These are phyloP conservation scores for Rambutsinella grinnellia DNA, from an alignment of 2,888 invertebrate genomes.

Conservation along the genomic window DNA sequence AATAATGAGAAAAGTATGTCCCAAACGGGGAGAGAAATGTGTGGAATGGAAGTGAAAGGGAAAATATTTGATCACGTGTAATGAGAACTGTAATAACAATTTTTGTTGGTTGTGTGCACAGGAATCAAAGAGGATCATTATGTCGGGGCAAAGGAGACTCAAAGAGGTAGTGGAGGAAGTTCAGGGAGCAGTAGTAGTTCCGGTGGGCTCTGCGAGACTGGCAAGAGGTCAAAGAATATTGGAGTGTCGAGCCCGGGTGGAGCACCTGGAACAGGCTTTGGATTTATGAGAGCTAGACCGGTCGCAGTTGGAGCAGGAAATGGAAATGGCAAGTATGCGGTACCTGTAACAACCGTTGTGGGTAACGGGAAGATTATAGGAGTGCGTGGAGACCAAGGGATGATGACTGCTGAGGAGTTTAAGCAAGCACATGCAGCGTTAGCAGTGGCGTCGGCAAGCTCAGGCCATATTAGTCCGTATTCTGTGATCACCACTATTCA, in stretches of 20 bases:
- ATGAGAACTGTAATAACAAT: conserved; percentile 13
- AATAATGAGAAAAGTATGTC: not conserved
- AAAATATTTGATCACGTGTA: conserved; percentile 44
- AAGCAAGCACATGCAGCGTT: conserved; percentile 60
- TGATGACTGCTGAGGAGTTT: conserved; percentile 63
- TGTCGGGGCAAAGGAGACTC: conserved; percentile 34
- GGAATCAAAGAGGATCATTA: conserved; percentile 66
- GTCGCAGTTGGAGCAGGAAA: not conserved
- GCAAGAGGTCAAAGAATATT: conserved; percentile 25
- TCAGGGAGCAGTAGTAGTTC: conserved; percentile 36
- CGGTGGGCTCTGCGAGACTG: conserved; percentile 19
- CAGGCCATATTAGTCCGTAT: conserved; percentile 51
- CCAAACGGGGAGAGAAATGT: not conserved
- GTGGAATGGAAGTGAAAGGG: too few relatives aligned
- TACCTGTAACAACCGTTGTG: conserved; percentile 47
- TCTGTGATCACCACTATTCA: conserved; percentile 47
- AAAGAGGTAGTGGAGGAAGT: conserved; percentile 46
- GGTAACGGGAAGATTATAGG: conserved; percentile 55
- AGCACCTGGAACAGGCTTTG: conserved; percentile 27
- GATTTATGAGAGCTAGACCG: conserved; percentile 40
- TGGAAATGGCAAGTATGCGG: conserved; percentile 55
- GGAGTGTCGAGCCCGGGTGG: too few relatives aligned
- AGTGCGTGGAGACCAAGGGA: conserved; percentile 53
- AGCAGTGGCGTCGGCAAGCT: conserved; percentile 40
- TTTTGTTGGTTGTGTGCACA: conserved; percentile 30